Evolutionary conservation across 2,113 vertebrate genomes (phyloP).

Genomic region (Caracal caracal): DNA sequence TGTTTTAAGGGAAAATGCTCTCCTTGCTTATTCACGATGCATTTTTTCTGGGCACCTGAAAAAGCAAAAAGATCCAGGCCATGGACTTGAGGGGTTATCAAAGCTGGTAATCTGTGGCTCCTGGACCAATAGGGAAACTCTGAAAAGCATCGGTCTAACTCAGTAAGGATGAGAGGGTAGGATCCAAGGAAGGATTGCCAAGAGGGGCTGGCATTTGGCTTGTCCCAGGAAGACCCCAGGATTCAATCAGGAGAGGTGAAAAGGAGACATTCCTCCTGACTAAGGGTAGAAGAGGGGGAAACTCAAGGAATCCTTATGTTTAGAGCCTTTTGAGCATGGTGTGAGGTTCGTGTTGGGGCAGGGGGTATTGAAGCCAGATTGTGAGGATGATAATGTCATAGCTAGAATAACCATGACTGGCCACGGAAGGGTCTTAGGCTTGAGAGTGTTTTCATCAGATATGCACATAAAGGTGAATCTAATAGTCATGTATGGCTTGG

Average conservation of each 20-base stretch:
- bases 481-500: background rate
- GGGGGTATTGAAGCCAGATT: background rate
- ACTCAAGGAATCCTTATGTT: background rate
- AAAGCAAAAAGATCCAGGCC: background rate
- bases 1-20: constrained; percentile 7
- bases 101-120: background rate
- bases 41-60: background rate
- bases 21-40: background rate
- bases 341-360: background rate
- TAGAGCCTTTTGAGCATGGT: background rate
- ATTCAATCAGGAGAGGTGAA: background rate
- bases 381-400: background rate
- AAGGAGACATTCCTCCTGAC: background rate
- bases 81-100: background rate
- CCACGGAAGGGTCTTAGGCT: background rate
- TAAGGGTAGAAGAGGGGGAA: background rate
- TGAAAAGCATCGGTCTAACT: background rate
- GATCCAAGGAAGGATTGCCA: background rate
- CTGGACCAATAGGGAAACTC: too few relatives aligned
- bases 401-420: background rate
- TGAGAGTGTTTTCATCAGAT: background rate
- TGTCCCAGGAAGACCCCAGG: background rate
- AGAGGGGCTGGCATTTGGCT: background rate
- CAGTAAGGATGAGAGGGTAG: background rate
- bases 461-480: fast-evolving